Evolutionary conservation across 2,888 invertebrate species (phyloP), one percentile per base, ranked within the genome.

Genomic region (Melanostoma scalare): DNA sequence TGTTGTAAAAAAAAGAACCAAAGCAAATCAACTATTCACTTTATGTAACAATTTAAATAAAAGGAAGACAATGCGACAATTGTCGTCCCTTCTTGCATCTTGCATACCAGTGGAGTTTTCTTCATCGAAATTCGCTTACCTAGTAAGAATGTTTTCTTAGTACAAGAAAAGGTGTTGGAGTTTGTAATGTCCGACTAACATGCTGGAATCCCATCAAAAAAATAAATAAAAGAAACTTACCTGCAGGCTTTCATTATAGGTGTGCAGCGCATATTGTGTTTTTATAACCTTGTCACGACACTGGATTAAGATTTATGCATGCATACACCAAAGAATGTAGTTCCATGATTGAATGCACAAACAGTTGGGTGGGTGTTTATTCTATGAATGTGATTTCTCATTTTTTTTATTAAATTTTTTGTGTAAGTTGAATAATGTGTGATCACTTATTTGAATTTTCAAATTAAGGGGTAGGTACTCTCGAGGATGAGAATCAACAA

Each of bases 271-370:
- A 35, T 44, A 33, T 65, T 44, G 46, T 10, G 6, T 55, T 46
- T 69, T 65, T 31, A 42, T 31, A 76, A 30, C n/a, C 77, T 56
- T 40, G 48, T 82, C 82, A 82, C 82, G 82, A 74, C 40, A 53
- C 56, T 55, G 63, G 52, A 73, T 68, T 52, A 33, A 73, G 82
- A 82, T 82, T 77, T 82, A 73, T 82, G 73, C 78, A 68, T 73
- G 82, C 82, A 74, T 68, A 69, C 78, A 69, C 50, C 46, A 65
- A 65, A 67, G 65, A 63, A 53, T 73, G 68, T 53, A 46, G 40
- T 40, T 69, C 73, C 33, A 33, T 75, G 60, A 38, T 44, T 53
- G 81, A 71, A 72, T 76, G 53, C 71, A 53, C 69, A 77, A 81
- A 58, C 61, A 68, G 65, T 60, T 65, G 33, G 31, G 40, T 52